Evolutionary conservation across 2,888 invertebrate species (phyloP).

Genomic region (Zhengitettix transpicula): DNA sequence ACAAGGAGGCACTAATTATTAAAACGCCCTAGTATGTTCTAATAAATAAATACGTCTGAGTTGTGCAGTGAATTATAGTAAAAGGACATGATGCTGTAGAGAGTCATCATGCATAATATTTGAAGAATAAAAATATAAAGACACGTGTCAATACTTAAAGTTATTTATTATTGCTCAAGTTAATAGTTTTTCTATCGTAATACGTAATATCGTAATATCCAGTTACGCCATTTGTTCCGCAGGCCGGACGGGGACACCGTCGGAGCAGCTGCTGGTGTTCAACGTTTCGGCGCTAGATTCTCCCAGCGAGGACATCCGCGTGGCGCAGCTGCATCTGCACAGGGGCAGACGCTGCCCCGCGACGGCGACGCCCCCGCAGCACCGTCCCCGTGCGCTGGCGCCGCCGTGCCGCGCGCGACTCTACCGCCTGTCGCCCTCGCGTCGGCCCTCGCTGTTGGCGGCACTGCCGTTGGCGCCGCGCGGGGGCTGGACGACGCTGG

Average conservation of each 20-base stretch:
- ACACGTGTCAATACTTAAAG: too few relatives aligned
- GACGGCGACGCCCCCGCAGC: background rate
- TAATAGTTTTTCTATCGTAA: too few relatives aligned
- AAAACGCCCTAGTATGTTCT: too few relatives aligned
- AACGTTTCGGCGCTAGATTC: background rate
- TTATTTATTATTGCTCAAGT: too few relatives aligned
- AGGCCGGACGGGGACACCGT: background rate
- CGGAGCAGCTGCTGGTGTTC: background rate
- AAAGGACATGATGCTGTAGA: too few relatives aligned
- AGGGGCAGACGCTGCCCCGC: background rate
- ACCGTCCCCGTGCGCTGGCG: background rate
- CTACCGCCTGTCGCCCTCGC: background rate
- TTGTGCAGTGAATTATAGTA: too few relatives aligned
- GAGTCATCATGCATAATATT: too few relatives aligned
- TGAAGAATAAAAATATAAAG: too few relatives aligned
- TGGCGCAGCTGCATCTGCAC: background rate
- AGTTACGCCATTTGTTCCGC: too few relatives aligned
- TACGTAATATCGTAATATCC: too few relatives aligned
- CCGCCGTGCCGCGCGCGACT: background rate
- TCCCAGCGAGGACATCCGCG: background rate
- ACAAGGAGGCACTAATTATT: too few relatives aligned
- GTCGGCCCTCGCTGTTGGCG: background rate
- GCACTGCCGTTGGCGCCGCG: background rate
- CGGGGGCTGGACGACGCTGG: background rate
- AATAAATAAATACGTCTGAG: too few relatives aligned